Evolutionary conservation across 2,113 vertebrate species (phyloP), one percentile per base, ranked within the genome.

Genomic region (Nesogale talazaci): DNA sequence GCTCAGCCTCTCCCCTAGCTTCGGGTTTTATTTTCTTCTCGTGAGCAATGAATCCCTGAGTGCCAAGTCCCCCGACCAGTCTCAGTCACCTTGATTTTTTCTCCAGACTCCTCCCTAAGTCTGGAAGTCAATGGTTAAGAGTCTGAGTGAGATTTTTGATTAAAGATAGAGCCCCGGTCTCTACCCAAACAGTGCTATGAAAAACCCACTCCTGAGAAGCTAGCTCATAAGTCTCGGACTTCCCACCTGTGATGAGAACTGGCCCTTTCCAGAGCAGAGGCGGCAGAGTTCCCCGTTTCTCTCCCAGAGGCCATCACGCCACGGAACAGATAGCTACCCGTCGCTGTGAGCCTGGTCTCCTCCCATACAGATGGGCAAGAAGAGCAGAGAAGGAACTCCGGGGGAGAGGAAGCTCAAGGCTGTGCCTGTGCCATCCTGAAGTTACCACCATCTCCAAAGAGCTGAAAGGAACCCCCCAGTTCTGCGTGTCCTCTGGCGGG

Each of bases 61-160:
- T 61, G 52, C 25, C 22, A n/a, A 27, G 31, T 75, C n/a, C n/a
- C 29, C 88, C 20, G 70, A 72, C 74, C 17, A 90, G 88, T 89
- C 10, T 36, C 69, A 16, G 86, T 15, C 10, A 63, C 57, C 91
- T 83, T 57, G 27, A 74, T 38, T 19, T 52, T 14, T 91, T 79
- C 88, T 57, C 63, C 42, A 77, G 56, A 88, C 65, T 75, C 34
- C 65, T 82, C 27, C 40, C 63, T 8, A 36, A 38, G 11, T 93
- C 82, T 86, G 6, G 15, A 31, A 89, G 29, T 56, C n/a, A 89
- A 14, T 34, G 25, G 25, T 81, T 79, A 65, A 90, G 80, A 92
- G 82, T 89, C 56, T 95, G 69, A 88, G 65, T 9, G 79, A 70
- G 46, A 11, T 75, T 94, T 94, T 40, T 92, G 69, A 84, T 40